Evolutionary conservation across 2,797 vertebrate species (phyloP), one percentile per base, ranked within the genome.

Genomic region (Pangasius sanitwongsei): DNA sequence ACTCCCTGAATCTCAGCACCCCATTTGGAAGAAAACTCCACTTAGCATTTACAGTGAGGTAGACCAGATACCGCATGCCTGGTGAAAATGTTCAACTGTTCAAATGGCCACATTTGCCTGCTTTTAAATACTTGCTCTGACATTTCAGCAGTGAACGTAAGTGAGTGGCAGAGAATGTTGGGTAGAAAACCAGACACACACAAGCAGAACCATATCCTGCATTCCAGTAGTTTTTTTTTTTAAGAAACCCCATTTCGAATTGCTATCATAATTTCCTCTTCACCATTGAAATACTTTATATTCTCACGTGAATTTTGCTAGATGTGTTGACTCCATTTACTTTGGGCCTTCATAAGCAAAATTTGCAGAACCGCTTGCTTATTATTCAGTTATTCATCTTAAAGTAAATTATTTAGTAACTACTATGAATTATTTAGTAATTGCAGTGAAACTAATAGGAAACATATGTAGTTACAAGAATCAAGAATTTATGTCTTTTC

Each of bases 31-130:
- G 50, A 69, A 86, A 78, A 86, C 41, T 77, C 44, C 61, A 65
- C 34, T 85, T n/a, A 78, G 31, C 82, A 86, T 41, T 69, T 86
- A 65, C 77, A 63, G 25, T 87, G 88, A 89, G 34, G 69, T 69
- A 59, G 50, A 59, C 12, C 83, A 87, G 86, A 91, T 83, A 55
- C 48, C 4, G 28, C 55, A 55, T n/a, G 44, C 75, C 63, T 59
- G 37, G 57, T 69, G 31, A 69, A 23, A 65, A 80, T n/a, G 23
- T 74, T 85, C 11, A 50, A 28, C 44, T 53, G 25, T 74, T 86
- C 31, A 85, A 85, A 84, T 41, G 69, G 61, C 44, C 69, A n/a
- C 37, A 55, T 31, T 31, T 9, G 13, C 37, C 57, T 44, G 23
- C 20, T 44, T 74, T 65, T 18, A 2, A 16, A 16, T 16, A 8